Conservation (phyloP, 2,888 invertebrate genomes). For the Oligia latruncula region DNA sequence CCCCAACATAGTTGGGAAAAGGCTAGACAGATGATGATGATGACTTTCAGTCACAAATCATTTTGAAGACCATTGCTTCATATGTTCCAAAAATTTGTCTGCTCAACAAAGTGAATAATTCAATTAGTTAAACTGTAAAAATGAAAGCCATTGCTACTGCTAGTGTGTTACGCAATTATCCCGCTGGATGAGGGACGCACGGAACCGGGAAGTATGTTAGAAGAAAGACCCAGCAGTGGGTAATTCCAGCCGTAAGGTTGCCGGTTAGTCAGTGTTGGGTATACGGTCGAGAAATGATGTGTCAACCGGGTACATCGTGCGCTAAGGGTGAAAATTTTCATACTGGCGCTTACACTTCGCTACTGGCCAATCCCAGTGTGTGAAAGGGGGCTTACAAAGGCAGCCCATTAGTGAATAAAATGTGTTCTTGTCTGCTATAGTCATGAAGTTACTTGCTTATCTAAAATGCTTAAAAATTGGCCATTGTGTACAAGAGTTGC, state of each 20-base stretch:
- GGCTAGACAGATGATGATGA: too few relatives aligned
- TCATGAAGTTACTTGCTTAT: background rate
- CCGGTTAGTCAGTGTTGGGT: background rate
- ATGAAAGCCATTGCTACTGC: too few relatives aligned
- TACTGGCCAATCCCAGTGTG: background rate
- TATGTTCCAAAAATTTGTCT: too few relatives aligned
- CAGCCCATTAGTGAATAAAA: background rate
- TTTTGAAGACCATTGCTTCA: too few relatives aligned
- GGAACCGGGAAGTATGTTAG: too few relatives aligned
- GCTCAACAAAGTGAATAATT: too few relatives aligned
- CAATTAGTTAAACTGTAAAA: too few relatives aligned
- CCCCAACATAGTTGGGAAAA: too few relatives aligned
- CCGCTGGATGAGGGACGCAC: too few relatives aligned
- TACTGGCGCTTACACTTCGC: background rate
- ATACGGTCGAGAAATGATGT: background rate
- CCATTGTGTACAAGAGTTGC: slow-evolving; percentile 46
- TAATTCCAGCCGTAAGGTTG: background rate
- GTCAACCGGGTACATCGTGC: background rate
- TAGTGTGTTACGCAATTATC: too few relatives aligned
- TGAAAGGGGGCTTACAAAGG: slow-evolving; percentile 1
- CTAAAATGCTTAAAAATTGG: slow-evolving; percentile 10
- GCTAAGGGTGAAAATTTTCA: background rate
- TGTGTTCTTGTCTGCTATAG: background rate
- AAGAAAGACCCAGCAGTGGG: background rate
- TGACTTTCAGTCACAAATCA: too few relatives aligned